Evolutionary conservation across 2,888 invertebrate species (phyloP).

Genomic region (Phortica okadai): DNA sequence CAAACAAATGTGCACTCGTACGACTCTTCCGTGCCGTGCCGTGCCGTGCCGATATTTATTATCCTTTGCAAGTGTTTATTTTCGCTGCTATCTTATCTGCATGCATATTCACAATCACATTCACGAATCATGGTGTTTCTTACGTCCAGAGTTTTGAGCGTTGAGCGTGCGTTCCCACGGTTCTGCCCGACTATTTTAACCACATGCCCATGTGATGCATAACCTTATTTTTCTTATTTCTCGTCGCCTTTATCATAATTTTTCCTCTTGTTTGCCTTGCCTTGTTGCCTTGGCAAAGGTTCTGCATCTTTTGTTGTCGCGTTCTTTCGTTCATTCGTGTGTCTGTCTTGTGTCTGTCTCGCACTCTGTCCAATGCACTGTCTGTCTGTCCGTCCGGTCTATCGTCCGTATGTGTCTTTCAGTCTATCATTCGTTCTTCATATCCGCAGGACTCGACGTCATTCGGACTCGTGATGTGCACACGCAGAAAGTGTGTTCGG

Average conservation of each 20-base stretch:
- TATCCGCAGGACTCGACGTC: slow-evolving; percentile 19
- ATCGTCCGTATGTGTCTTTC: slow-evolving; percentile 6
- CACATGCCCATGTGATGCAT: slow-evolving; percentile 12
- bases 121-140: background rate
- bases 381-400: background rate
- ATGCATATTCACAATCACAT: slow-evolving; percentile 14
- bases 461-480: slow-evolving; percentile 42
- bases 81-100: slow-evolving; percentile 26
- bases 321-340: slow-evolving; percentile 2
- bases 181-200: slow-evolving; percentile 17
- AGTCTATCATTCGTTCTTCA: slow-evolving; percentile 7
- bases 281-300: background rate
- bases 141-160: background rate
- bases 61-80: slow-evolving; percentile 29
- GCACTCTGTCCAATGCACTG: slow-evolving; percentile 8
- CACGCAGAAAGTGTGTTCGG: slow-evolving; percentile 41
- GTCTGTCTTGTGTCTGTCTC: slow-evolving; percentile 34
- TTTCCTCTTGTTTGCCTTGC: slow-evolving; percentile 2
- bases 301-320: background rate
- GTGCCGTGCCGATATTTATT: background rate
- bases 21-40: background rate
- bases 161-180: slow-evolving; percentile 23
- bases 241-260: slow-evolving; percentile 28
- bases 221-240: background rate
- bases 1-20: background rate